phyloP scores from a whole-genome alignment of 2,113 vertebrate species.

The Vulpes lagopus region DNA sequence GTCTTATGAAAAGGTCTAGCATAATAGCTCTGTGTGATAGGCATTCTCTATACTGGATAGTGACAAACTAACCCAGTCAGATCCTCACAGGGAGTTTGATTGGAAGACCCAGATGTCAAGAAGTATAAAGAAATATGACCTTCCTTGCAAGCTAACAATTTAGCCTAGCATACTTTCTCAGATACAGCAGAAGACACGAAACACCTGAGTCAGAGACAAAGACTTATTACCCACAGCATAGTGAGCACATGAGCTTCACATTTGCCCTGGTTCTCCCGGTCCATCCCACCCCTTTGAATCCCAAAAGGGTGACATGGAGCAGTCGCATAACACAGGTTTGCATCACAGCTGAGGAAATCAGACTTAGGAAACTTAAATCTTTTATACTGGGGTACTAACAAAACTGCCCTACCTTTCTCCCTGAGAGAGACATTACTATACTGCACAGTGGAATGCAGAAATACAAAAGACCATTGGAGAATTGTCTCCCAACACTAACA shows the following conservation, averaged over 20 bases:
- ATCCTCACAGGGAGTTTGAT: not conserved
- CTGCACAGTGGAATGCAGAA: not conserved
- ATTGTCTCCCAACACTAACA: not conserved
- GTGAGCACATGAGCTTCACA: not conserved
- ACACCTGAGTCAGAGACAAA: not conserved
- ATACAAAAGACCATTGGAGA: not conserved
- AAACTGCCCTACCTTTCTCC: not conserved
- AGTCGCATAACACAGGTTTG: not conserved
- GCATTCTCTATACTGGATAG: not conserved
- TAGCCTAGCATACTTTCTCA: not conserved
- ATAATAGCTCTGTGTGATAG: not conserved
- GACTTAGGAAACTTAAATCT: not conserved
- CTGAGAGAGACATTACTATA: not conserved
- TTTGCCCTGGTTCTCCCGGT: not conserved
- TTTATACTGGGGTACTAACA: slow-evolving; percentile 19
- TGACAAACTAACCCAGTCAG: not conserved
- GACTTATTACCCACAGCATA: not conserved
- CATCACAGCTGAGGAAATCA: not conserved
- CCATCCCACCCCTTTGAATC: not conserved
- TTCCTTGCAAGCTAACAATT: slow-evolving; percentile 35
- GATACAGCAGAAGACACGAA: not conserved
- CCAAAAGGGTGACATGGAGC: not conserved
- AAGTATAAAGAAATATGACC: slow-evolving; percentile 9
- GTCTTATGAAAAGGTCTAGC: not conserved
- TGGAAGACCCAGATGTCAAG: not conserved